These are phyloP conservation scores for Chironomus tepperi DNA, from an alignment of 1,140 invertebrate species.

Conservation along the genomic window DNA sequence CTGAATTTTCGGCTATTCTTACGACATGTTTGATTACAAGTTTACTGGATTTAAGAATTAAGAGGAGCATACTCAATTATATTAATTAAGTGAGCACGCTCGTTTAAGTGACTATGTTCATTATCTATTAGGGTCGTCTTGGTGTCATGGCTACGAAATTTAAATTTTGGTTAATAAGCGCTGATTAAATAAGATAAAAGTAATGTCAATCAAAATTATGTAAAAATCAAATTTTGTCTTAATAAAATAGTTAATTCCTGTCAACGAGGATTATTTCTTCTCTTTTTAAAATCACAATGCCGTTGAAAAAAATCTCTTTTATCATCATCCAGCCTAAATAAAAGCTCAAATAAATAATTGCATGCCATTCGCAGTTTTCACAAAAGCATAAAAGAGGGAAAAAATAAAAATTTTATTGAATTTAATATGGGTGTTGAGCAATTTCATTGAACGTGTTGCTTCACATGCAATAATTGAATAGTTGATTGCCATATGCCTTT, in stretches of 20 bases:
- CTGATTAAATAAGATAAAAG: not conserved
- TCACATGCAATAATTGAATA: constrained; percentile 9
- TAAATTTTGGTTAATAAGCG: too few relatives aligned
- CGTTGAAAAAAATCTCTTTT: not conserved
- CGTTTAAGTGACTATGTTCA: too few relatives aligned
- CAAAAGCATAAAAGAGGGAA: not conserved
- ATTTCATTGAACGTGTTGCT: constrained; percentile 10
- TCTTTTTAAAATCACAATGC: not conserved
- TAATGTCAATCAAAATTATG: not conserved
- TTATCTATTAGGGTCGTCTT: too few relatives aligned
- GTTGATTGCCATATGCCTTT: constrained; percentile 6
- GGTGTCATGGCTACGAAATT: too few relatives aligned
- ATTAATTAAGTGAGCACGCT: too few relatives aligned
- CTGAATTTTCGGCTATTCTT: too few relatives aligned
- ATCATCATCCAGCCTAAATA: not conserved
- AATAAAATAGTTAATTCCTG: not conserved
- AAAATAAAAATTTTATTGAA: not conserved
- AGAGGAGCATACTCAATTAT: too few relatives aligned
- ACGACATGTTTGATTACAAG: too few relatives aligned
- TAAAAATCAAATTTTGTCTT: not conserved
- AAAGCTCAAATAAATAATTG: not conserved
- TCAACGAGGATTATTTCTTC: not conserved
- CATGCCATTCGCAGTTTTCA: not conserved
- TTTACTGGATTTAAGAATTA: too few relatives aligned
- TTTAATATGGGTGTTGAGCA: not conserved